Conservation (phyloP, 2,888 invertebrate species). For the Theristus sp. region DNA sequence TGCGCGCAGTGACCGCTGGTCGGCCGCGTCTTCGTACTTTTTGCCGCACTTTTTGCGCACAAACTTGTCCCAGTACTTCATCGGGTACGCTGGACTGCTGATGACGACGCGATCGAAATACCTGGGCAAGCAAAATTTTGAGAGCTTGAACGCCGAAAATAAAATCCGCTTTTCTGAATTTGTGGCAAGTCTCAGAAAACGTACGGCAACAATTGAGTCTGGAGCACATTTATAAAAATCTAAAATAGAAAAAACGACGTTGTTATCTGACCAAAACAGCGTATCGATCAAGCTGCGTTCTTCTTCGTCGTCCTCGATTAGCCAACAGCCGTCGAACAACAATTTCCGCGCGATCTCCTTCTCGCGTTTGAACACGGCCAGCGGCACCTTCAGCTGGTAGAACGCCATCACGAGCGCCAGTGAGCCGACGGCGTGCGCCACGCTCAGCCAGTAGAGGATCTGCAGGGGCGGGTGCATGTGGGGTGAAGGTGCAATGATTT, state of each 20-base stretch:
- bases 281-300: background rate
- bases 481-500: background rate
- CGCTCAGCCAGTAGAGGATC: constrained; percentile 6
- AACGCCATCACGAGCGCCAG: constrained; percentile 51
- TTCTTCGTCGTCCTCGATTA: constrained; percentile 54
- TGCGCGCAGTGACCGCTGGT: constrained; percentile 47
- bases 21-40: constrained; percentile 24
- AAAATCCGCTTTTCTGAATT: no score
- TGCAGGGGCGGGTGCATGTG: background rate
- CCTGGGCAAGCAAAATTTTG: no score
- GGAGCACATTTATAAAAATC: background rate
- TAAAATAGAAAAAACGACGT: background rate
- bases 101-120: constrained; percentile 25
- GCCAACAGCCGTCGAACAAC: constrained; percentile 94
- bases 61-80: constrained; percentile 99
- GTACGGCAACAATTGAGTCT: background rate
- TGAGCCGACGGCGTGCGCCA: constrained; percentile 20
- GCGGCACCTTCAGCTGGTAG: constrained; percentile 89
- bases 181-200: no score
- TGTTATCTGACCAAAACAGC: background rate
- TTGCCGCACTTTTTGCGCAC: constrained; percentile 71
- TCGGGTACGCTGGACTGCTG: constrained; percentile 69
- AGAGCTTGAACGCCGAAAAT: no score
- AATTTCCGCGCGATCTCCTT: constrained; percentile 90
- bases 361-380: constrained; percentile 96